These are phyloP conservation scores for Watsonalla binaria DNA, from an alignment of 2,888 invertebrate genomes.

Conservation along the genomic window DNA sequence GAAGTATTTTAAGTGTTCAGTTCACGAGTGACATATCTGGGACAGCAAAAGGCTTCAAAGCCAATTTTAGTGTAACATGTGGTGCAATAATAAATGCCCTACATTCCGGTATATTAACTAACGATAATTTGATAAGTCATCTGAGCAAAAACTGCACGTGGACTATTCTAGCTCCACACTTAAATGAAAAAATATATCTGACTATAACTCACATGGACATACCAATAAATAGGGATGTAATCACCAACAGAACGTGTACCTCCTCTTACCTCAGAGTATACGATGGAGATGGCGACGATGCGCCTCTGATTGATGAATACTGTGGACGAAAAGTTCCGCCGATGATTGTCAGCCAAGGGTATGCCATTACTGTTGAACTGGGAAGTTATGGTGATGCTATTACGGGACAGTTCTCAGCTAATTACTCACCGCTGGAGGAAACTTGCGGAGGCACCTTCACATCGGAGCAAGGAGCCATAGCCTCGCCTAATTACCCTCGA, in stretches of 20 bases:
- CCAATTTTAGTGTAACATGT: slow-evolving; percentile 82
- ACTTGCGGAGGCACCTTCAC: slow-evolving; percentile 91
- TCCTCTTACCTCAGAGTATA: slow-evolving; percentile 75
- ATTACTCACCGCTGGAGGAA: slow-evolving; percentile 66
- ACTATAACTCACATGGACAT: slow-evolving; percentile 81
- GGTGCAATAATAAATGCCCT: slow-evolving; percentile 81
- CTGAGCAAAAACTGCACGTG: slow-evolving; percentile 82
- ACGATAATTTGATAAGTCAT: slow-evolving; percentile 45
- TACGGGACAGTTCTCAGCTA: slow-evolving; percentile 54
- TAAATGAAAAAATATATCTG: slow-evolving; percentile 82
- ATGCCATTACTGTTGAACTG: slow-evolving; percentile 75
- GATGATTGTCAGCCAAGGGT: slow-evolving; percentile 83
- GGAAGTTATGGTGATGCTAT: slow-evolving; percentile 46
- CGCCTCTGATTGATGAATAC: slow-evolving; percentile 82
- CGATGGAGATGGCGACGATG: slow-evolving; percentile 82
- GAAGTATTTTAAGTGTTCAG: slow-evolving; percentile 82
- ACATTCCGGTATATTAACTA: slow-evolving; percentile 75
- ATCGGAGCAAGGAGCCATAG: slow-evolving; percentile 84
- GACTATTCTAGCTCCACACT: slow-evolving; percentile 78
- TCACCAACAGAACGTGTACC: slow-evolving; percentile 47
- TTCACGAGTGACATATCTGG: slow-evolving; percentile 79
- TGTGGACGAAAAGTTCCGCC: slow-evolving; percentile 82
- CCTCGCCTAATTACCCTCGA: slow-evolving; percentile 92
- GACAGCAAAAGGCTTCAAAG: slow-evolving; percentile 87
- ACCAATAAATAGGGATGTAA: slow-evolving; percentile 34